Base-by-base conservation (phyloP, 1,140 invertebrate genomes). In the Oedothorax gibbosus region DNA sequence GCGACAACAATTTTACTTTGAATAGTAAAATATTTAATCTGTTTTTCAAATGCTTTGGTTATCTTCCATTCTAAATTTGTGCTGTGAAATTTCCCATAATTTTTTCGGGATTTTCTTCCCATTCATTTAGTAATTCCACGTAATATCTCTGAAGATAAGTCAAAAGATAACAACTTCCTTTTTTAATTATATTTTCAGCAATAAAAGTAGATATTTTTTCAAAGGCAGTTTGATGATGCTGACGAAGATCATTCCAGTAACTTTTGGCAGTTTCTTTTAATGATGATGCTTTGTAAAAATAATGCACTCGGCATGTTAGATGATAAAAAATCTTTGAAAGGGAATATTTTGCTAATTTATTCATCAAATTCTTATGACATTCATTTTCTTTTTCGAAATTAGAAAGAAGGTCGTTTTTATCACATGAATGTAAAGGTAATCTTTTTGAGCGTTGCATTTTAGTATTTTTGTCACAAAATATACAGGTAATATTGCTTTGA, bases 141-240 rank as follows among this genome's bases (percentile, higher is more conserved):
- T 68, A 68, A 20, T 68, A 35, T 35, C 35, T 35, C 1, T 35
- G 35, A 35, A 35, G 35, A 35, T 68, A 68, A 68, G 18, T 68
- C 65, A 68, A 68, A 68, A 68, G 21, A 68, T 68, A 68, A 35
- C 65, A 68, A 2, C 65, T 2, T 20, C 65, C n/a, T 68, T 68
- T 68, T 68, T 68, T 68, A 68, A 68, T 68, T 20, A 68, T 35
- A 68, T 68, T 68, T 68, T 68, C 65, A 18, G 15, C 18, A 68
- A 6, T 68, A 68, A 68, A 68, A 68, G 21, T 20, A 35, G n/a
- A 35, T 68, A 68, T 20, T 68, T 68, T 8, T 11, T 68, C 65
- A 68, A 68, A 68, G 21, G 65, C 65, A 35, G 21, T 68, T 68
- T 68, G 65, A 68, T 68, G 65, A 68, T 68, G 65, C 65, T 68